These are phyloP conservation scores for Luehdorfia chinensis DNA, from an alignment of 1,140 invertebrate genomes.

Conservation along the genomic window DNA sequence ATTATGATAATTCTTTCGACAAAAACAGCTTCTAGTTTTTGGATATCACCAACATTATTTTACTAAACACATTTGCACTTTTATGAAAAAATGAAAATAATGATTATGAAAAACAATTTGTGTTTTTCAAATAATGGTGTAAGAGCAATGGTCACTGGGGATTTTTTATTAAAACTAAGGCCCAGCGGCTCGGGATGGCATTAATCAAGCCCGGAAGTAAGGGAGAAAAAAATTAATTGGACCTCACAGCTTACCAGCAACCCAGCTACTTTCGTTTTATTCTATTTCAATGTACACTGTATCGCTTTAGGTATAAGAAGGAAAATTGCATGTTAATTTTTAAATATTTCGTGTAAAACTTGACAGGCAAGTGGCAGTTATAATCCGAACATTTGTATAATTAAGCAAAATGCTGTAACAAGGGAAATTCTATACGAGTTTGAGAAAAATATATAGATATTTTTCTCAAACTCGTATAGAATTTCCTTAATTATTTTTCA, in stretches of 20 bases:
- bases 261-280: constrained; percentile 1
- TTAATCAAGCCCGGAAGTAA: constrained; percentile 46
- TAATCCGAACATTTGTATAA: constrained; percentile 12
- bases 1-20: too few species aligned
- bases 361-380: constrained; percentile 8
- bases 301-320: background rate
- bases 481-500: background rate
- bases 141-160: constrained; percentile 43
- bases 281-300: background rate
- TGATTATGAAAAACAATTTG: constrained; percentile 34
- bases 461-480: background rate
- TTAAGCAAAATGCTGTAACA: constrained; percentile 4
- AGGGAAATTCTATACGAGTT: constrained; percentile 3
- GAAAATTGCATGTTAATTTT: background rate
- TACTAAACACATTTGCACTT: too few species aligned
- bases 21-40: too few species aligned
- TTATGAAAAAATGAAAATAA: too few species aligned
- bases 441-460: background rate
- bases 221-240: constrained; percentile 38
- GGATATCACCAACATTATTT: too few species aligned
- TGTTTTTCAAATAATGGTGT: constrained; percentile 32
- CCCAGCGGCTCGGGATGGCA: constrained; percentile 41
- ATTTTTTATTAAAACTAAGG: constrained; percentile 67
- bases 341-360: background rate
- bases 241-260: constrained; percentile 8